Evolutionary conservation across 2,113 vertebrate genomes (phyloP), one percentile per base, ranked within the genome.

Genomic region (Rana temporaria): DNA sequence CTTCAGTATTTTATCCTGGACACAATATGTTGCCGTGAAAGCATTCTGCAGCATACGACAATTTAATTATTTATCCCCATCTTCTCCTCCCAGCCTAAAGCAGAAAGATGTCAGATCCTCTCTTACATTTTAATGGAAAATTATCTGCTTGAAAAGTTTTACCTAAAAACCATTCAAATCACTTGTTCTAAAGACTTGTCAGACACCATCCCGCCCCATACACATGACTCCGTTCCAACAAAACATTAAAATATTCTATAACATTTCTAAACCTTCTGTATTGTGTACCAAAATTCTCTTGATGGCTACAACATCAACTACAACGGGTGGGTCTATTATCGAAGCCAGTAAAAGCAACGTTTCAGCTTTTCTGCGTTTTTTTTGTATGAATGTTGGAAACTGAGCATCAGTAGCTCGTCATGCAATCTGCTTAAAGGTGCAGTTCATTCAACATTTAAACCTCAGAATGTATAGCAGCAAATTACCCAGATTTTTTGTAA

Each of bases 121-220:
- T 83, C 81, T 83, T 83, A 83, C 81, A 83, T 83, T 83, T 83
- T 83, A 83, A 83, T 83, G 81, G 81, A 68, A 83, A 83, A 83
- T 83, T 83, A 83, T 83, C 72, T 76, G 81, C 81, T 83, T 83
- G 71, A 83, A 83, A 72, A 75, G 81, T 74, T 83, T 83, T 83
- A 68, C 81, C 81, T 75, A 83, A 83, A 75, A 83, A 76, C 81
- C 81, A 83, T 67, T 83, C 63, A 83, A 76, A 83, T 68, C 32
- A 19, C 53, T 83, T 83, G 72, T 76, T 83, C 63, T 83, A 83
- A 67, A 76, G 81, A 83, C 81, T 83, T 75, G 80, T 82, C 52
- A 75, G 62, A 14, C 57, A 32, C 24, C 15, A 34, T 76, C 69
- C 71, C 62, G n/a, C 53, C 69, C 81, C 72, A 60, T 22, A 75